phyloP scores from a whole-genome alignment of 2,113 vertebrate genomes.

The Sceloporus tristichus region DNA sequence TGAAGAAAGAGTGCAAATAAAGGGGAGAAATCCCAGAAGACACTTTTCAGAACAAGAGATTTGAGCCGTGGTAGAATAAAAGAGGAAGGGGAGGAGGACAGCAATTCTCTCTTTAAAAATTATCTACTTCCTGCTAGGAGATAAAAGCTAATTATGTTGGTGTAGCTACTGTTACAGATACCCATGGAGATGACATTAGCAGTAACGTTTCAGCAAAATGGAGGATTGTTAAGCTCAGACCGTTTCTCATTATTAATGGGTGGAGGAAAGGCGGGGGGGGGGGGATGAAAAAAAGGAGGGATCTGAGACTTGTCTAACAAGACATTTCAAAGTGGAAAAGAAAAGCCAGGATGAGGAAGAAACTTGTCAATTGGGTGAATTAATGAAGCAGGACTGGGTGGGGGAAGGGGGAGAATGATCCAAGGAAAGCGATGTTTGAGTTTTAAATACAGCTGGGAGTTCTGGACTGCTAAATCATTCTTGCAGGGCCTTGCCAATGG shows the following conservation, averaged over 20 bases:
- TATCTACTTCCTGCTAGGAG: constrained; percentile 45
- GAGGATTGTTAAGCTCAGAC: constrained; percentile 59
- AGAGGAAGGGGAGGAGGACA: constrained; percentile 15
- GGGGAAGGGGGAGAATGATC: constrained; percentile 67
- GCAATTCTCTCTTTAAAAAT: constrained; percentile 33
- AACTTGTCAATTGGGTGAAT: constrained; percentile 69
- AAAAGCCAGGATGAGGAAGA: constrained; percentile 66
- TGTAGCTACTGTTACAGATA: constrained; percentile 38
- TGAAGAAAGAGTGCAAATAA: constrained; percentile 41
- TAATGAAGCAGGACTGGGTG: constrained; percentile 65
- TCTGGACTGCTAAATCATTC: constrained; percentile 57
- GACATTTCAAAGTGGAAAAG: constrained; percentile 74
- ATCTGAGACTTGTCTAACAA: constrained; percentile 73
- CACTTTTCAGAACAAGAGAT: constrained; percentile 3
- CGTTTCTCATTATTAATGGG: constrained; percentile 56
- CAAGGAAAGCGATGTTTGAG: constrained; percentile 67
- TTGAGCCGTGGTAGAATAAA: constrained; percentile 11
- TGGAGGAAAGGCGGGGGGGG: constrained; percentile 45
- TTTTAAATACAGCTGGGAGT: constrained; percentile 60
- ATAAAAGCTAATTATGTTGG: constrained; percentile 43
- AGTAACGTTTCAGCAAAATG: constrained; percentile 36
- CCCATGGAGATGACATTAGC: constrained; percentile 47
- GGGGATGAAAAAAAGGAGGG: constrained; percentile 30
- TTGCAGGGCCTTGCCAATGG: constrained; percentile 40
- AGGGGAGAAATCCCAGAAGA: not conserved